phyloP scores from a whole-genome alignment of 2,797 vertebrate species.

The Rhinatrema bivittatum region DNA sequence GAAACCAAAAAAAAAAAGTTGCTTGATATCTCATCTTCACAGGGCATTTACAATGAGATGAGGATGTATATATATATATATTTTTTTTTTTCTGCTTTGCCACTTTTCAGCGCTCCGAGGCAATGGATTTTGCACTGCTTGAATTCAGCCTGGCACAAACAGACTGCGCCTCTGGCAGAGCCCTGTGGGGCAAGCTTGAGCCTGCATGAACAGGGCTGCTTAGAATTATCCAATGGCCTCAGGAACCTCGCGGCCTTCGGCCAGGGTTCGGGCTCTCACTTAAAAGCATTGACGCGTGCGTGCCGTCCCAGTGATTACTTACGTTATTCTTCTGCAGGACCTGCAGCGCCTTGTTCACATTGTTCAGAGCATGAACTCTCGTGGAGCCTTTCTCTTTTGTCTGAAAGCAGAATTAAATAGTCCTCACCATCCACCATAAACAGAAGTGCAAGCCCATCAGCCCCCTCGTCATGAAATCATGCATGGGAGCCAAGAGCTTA shows the following conservation, averaged over 20 bases:
- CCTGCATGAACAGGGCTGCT: too few species aligned
- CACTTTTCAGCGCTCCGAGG: neutral
- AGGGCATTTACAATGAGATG: rapidly evolving
- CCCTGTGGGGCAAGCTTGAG: neutral
- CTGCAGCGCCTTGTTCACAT: constrained; percentile 93
- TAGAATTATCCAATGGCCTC: constrained; percentile 1
- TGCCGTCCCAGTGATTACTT: constrained; percentile 52
- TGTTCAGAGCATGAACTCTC: constrained; percentile 92
- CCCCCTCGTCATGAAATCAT: neutral
- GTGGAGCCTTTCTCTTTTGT: constrained; percentile 92
- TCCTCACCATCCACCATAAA: constrained; percentile 15
- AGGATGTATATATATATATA: too few species aligned
- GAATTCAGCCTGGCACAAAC: neutral
- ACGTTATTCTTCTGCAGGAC: constrained; percentile 94
- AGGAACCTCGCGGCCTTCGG: neutral
- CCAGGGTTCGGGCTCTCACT: neutral
- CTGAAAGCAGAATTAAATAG: constrained; percentile 54
- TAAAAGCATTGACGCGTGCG: constrained; percentile 4
- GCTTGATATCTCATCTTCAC: neutral
- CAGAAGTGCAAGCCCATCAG: neutral
- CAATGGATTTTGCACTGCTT: neutral
- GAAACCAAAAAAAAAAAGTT: neutral
- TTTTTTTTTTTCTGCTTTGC: too few species aligned
- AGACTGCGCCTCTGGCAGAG: neutral
- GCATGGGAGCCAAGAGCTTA: neutral